A percentile compares a stretch with the other conserved stretches of the same genome.
phyloP scores from a whole-genome alignment of 2,888 invertebrate species.

The Gisinianus flammeolus region DNA sequence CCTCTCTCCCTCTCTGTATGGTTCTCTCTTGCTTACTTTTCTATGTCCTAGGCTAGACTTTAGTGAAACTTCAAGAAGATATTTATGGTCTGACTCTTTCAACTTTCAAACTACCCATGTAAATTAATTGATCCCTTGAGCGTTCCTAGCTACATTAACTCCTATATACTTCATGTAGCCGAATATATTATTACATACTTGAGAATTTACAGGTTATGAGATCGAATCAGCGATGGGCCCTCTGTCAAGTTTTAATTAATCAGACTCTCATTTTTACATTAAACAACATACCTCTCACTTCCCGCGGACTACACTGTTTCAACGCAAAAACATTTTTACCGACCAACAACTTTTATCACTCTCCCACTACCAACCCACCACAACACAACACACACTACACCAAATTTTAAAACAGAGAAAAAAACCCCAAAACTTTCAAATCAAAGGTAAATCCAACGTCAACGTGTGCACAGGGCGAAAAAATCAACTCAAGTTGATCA shows the following conservation, averaged over 20 bases:
- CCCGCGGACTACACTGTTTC: background rate
- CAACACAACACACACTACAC: background rate
- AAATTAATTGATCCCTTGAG: conserved; percentile 39
- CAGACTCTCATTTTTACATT: conserved; percentile 8
- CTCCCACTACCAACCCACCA: background rate
- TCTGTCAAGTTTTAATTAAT: conserved; percentile 35
- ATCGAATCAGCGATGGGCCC: conserved; percentile 17
- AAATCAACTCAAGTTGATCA: background rate
- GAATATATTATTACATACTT: conserved; percentile 30
- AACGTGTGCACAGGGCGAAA: too few relatives aligned
- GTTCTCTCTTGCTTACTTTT: background rate
- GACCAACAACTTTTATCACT: background rate
- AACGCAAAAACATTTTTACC: background rate
- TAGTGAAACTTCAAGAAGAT: conserved; percentile 26
- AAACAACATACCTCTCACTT: background rate
- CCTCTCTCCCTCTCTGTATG: background rate
- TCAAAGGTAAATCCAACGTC: background rate
- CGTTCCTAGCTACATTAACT: conserved; percentile 28
- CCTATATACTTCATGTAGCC: conserved; percentile 6
- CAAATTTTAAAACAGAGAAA: too few relatives aligned
- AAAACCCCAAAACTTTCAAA: too few relatives aligned
- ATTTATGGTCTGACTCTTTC: conserved; percentile 35
- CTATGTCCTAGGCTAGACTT: background rate
- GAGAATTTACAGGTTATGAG: conserved; percentile 28
- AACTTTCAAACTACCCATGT: conserved; percentile 39